Evolutionary conservation across 2,113 vertebrate species (phyloP).

Genomic region (Tapirus terrestris): DNA sequence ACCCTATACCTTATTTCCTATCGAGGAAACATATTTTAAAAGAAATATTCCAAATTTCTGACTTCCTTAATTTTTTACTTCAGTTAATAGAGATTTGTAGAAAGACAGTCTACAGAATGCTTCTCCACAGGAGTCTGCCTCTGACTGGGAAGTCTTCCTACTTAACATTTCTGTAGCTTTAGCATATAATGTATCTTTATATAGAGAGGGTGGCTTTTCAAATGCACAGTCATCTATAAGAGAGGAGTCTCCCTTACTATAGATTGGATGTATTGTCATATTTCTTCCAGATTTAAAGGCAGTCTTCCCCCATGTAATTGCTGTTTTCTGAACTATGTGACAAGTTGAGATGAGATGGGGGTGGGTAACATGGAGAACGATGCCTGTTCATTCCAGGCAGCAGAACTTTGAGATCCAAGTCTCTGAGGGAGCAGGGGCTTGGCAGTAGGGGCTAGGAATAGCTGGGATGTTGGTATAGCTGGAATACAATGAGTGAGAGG

Average conservation of each 20-base stretch:
- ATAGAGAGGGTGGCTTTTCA: background rate
- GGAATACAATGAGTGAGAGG: background rate
- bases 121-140: background rate
- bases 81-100: slow-evolving; percentile 24
- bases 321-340: background rate
- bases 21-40: slow-evolving; percentile 30
- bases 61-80: slow-evolving; percentile 34
- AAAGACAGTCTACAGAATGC: background rate
- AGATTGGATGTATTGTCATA: background rate
- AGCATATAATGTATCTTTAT: background rate
- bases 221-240: background rate
- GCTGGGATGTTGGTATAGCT: background rate
- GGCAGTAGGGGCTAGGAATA: background rate
- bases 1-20: slow-evolving; percentile 28
- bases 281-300: background rate
- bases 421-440: background rate
- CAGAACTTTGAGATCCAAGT: background rate
- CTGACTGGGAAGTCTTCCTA: slow-evolving; percentile 6
- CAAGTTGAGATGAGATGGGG: background rate
- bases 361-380: background rate
- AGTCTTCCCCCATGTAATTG: background rate
- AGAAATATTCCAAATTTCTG: slow-evolving; percentile 45
- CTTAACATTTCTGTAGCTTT: slow-evolving; percentile 7
- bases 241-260: background rate
- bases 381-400: background rate